A percentile compares a stretch with the other conserved stretches of the same genome.
These are phyloP conservation scores for Phanerotoma sp. DNA, from an alignment of 2,888 invertebrate genomes.

Conservation along the genomic window DNA sequence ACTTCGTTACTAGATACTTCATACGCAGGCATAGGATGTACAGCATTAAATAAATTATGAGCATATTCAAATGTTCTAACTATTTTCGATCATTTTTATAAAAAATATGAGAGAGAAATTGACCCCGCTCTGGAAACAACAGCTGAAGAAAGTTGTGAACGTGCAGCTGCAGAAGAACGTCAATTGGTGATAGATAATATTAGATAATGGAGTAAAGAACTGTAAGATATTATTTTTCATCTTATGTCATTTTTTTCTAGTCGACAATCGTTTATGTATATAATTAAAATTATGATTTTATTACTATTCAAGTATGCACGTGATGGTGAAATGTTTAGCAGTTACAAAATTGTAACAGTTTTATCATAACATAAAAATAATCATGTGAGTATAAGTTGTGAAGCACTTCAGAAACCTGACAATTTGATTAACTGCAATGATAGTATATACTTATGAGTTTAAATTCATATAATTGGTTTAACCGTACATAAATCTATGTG, in stretches of 20 bases:
- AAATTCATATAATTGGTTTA: background rate
- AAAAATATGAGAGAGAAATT: slow-evolving; percentile 31
- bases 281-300: background rate
- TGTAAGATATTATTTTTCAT: background rate
- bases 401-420: background rate
- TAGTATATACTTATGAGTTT: too few relatives aligned
- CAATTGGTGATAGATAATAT: background rate
- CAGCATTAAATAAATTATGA: slow-evolving; percentile 31
- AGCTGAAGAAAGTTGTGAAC: slow-evolving; percentile 21
- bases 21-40: slow-evolving; percentile 27
- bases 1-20: slow-evolving; percentile 12
- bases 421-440: too few relatives aligned
- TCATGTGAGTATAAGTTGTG: background rate
- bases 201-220: background rate
- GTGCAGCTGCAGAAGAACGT: slow-evolving; percentile 25
- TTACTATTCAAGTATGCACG: background rate
- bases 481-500: background rate
- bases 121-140: slow-evolving; percentile 29
- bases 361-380: background rate
- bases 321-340: background rate
- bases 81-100: slow-evolving; percentile 22
- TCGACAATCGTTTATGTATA: background rate
- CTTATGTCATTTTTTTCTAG: background rate
- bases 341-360: too few relatives aligned
- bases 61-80: slow-evolving; percentile 29